Base-by-base conservation (phyloP, 2,113 vertebrate species). In the Pangasianodon gigas region DNA sequence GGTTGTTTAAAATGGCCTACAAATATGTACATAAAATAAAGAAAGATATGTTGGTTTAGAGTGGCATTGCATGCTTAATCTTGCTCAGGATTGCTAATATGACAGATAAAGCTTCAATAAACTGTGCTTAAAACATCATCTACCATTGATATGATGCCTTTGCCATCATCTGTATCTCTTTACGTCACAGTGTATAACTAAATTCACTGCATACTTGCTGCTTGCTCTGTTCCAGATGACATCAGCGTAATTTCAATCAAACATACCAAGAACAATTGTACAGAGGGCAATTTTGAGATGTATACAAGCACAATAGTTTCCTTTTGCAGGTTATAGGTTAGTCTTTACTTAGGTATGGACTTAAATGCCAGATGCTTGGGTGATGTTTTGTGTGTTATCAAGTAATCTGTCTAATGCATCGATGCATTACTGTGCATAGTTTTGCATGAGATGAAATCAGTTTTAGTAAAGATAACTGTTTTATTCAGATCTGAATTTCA, bases 371-470 rank as follows among this genome's bases (percentile, higher is more conserved):
- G 92, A 93, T 88, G 91, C 90, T 93, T 92, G 93, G 92, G 92
- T 93, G n/a, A 92, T 92, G 91, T 96, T 92, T 93, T 93, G 92
- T 94, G 90, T 92, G 90, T 93, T 93, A 93, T 94, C 90, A 92
- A 90, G 93, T 95, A 95, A 93, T 93, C 94, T 94, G 94, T 94
- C 92, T 26, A 92, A 94, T 92, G 91, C 93, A 92, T 93, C 77
- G 90, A 94, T 93, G 93, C 92, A 94, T 94, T 94, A 91, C 91
- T 93, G 92, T 95, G 93, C 92, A 92, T 94, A 93, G 92, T 92
- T 95, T 92, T 96, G 96, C 95, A 96, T 96, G 96, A 94, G 84
- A 93, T 92, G 92, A 91, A 37, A 89, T 89, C 85, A 46, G 88
- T 94, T 96, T 94, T 94, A 95, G 90, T 92, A 88, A 83, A 94